Conservation (phyloP, 2,113 vertebrate genomes). For the Clarias magur region DNA sequence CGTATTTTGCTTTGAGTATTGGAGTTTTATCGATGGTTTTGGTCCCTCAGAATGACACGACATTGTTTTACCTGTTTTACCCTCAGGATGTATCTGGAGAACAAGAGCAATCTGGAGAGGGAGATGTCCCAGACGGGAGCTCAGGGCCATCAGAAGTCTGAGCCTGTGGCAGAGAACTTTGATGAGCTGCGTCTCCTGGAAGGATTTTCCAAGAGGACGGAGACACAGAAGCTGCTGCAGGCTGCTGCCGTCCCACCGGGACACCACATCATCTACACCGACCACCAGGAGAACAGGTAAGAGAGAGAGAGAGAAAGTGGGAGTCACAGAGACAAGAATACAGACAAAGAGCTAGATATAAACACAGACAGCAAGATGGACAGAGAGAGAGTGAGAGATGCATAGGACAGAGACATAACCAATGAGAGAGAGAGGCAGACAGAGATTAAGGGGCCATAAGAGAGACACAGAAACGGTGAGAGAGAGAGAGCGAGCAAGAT, state of each 20-base stretch:
- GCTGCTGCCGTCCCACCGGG: conserved; percentile 63
- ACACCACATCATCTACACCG: conserved; percentile 66
- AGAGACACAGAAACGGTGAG: too few species aligned
- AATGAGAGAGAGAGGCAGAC: too few species aligned
- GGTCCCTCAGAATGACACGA: background rate
- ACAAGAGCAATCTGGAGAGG: conserved; percentile 78
- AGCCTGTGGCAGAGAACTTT: conserved; percentile 69
- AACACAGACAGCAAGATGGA: background rate
- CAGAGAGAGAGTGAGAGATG: background rate
- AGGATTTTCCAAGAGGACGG: conserved; percentile 74
- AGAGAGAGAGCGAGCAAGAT: background rate
- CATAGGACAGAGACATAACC: too few species aligned
- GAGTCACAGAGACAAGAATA: background rate
- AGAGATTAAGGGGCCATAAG: too few species aligned
- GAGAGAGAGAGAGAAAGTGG: background rate
- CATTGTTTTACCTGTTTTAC: background rate
- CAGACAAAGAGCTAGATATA: background rate
- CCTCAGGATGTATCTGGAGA: conserved; percentile 82
- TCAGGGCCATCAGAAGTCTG: conserved; percentile 64
- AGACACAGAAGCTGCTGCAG: conserved; percentile 74
- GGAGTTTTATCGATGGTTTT: background rate
- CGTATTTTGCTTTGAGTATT: background rate
- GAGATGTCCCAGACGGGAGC: conserved; percentile 75
- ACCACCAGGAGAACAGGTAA: conserved; percentile 70
- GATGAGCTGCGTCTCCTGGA: conserved; percentile 77